These are phyloP conservation scores for Gibbula magus DNA, from an alignment of 2,888 invertebrate genomes.

Conservation along the genomic window DNA sequence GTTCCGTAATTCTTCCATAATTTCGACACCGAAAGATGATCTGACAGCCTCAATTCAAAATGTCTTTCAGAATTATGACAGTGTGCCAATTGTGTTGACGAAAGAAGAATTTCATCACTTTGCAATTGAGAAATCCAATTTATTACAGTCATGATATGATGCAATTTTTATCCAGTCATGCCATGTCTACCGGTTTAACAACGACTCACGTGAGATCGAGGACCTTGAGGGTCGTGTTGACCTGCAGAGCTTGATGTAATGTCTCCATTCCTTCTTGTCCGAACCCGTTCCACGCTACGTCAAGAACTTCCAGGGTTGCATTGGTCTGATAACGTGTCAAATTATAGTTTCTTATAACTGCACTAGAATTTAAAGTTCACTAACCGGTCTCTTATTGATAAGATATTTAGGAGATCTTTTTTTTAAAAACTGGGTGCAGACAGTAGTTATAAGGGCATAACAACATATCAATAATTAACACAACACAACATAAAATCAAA, in stretches of 20 bases:
- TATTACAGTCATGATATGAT: background rate
- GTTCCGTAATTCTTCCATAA: too few species aligned
- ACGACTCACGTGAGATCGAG: conserved; percentile 68
- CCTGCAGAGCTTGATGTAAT: conserved; percentile 56
- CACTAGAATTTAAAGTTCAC: background rate
- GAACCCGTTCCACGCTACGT: conserved; percentile 72
- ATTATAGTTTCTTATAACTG: too few species aligned
- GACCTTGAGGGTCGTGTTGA: conserved; percentile 65
- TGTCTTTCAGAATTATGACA: too few species aligned
- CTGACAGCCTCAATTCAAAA: too few species aligned
- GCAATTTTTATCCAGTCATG: background rate
- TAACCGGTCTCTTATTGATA: background rate
- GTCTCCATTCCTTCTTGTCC: conserved; percentile 59
- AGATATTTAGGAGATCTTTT: too few species aligned
- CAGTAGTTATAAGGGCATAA: too few species aligned
- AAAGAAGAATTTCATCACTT: too few species aligned
- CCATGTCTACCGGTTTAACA: background rate
- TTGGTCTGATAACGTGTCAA: conserved; percentile 54
- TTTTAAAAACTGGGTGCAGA: too few species aligned
- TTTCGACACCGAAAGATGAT: too few species aligned
- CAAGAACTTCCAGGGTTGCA: conserved; percentile 66
- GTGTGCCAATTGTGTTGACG: too few species aligned
- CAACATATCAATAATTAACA: too few species aligned
- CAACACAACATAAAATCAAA: background rate
- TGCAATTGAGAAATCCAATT: too few species aligned